Evolutionary conservation across 2,113 vertebrate species (phyloP).

Genomic region (Bubalus kerabau): DNA sequence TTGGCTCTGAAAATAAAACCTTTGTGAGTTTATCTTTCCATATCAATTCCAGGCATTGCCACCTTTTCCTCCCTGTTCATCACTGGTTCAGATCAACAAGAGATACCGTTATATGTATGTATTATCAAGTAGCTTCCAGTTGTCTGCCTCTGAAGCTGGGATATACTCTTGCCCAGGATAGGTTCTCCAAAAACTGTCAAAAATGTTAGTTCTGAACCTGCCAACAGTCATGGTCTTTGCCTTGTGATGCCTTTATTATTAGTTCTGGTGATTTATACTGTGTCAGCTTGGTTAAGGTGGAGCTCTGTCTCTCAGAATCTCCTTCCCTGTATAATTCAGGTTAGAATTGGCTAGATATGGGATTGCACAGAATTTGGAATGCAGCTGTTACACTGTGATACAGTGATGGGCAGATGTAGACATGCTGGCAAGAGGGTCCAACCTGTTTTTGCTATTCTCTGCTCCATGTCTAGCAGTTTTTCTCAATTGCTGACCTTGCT

Average conservation of each 20-base stretch:
- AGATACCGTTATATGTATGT: not conserved
- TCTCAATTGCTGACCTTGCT: not conserved
- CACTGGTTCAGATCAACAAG: not conserved
- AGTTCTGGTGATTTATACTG: not conserved
- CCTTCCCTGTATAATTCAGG: not conserved
- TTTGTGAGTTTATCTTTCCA: not conserved
- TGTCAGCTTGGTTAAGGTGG: not conserved
- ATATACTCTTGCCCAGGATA: not conserved
- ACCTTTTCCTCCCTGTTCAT: not conserved
- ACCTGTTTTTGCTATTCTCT: not conserved
- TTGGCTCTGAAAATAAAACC: not conserved
- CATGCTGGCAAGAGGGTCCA: not conserved
- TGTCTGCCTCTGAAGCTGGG: not conserved
- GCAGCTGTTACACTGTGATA: not conserved
- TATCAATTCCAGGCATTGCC: not conserved
- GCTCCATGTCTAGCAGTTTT: not conserved
- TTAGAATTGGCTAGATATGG: not conserved
- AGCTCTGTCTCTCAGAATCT: not conserved
- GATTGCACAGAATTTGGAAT: not conserved
- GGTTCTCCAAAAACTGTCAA: not conserved
- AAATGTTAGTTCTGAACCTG: not conserved
- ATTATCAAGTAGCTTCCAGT: not conserved
- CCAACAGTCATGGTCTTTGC: not conserved
- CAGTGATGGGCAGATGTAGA: not conserved
- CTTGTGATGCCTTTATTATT: not conserved